Base-by-base conservation (phyloP, 2,797 vertebrate species). In the Hydrocynus forskahlii region DNA sequence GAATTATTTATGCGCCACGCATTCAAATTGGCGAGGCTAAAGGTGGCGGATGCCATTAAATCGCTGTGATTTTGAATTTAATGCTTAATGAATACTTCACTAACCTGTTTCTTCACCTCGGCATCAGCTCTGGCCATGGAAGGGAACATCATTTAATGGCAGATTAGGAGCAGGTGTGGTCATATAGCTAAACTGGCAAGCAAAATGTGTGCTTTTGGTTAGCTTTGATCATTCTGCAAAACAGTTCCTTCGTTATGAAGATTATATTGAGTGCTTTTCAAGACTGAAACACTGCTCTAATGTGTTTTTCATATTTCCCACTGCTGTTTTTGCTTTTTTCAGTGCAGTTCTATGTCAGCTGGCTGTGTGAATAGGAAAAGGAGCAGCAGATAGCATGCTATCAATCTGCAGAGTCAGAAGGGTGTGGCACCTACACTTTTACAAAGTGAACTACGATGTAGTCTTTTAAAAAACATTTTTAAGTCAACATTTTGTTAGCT, bases 21-120 rank as follows among this genome's bases (percentile, higher is more conserved):
- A 88, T 89, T 91, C 80, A 91, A 93, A 92, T 89, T 86, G 87
- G 87, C 3, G 76, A 79, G 89, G 88, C 85, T 83, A 89, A 89
- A 91, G 92, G 92, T 91, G 91, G 72, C 84, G 9, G 73, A 70
- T 84, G 86, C 83, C 86, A 85, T 88, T 82, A 89, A 92, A 91
- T 88, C 73, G 45, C 91, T 91, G 79, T 86, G 88, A 92, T 93
- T 93, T 88, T 87, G 87, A 80, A 91, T 93, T 92, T 89, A 87
- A 89, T 67, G 85, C 86, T 87, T 92, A 91, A 94, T 94, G 91
- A 93, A 92, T 90, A 90, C 87, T 84, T 88, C 85, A 57, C 13
- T 78, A 88, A 86, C 81, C 83, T 62, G 63, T 87, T 86, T 68
- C 79, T 40, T 83, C 75, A 76, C 81, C 81, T 78, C 55, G 62